Conservation (phyloP, 2,888 invertebrate genomes). For the Mellilla xanthometata region DNA sequence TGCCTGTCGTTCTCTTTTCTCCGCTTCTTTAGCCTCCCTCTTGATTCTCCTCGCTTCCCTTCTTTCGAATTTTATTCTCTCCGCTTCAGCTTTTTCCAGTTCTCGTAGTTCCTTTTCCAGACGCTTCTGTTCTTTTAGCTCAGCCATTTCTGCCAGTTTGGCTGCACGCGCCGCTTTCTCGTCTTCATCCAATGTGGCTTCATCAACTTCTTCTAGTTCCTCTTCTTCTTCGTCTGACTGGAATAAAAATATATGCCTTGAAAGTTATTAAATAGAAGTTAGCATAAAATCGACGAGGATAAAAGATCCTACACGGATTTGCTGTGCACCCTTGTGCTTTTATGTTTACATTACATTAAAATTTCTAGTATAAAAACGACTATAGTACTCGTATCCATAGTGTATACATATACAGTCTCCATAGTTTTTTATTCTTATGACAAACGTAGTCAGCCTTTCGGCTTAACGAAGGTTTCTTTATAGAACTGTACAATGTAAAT, state of each 20-base stretch:
- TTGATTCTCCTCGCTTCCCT: conserved; percentile 58
- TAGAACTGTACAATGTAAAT: no score
- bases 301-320: no score
- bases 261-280: neutral
- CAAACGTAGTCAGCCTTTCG: no score
- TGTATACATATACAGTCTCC: no score
- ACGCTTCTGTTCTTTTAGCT: conserved; percentile 50
- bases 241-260: neutral
- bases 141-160: conserved; percentile 47
- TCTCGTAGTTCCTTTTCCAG: conserved; percentile 53
- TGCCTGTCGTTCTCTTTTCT: conserved; percentile 52
- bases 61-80: conserved; percentile 55
- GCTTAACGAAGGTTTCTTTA: no score
- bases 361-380: no score
- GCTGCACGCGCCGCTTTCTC: conserved; percentile 58
- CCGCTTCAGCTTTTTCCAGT: conserved; percentile 48
- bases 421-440: no score
- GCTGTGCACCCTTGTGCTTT: no score
- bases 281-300: no score
- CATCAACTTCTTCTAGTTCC: conserved; percentile 66
- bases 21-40: conserved; percentile 56
- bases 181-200: conserved; percentile 65
- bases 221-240: conserved; percentile 58
- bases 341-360: no score
- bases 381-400: no score